Evolutionary conservation across 1,140 invertebrate genomes (phyloP).

Genomic region (Lordiphosa clarofinis): DNA sequence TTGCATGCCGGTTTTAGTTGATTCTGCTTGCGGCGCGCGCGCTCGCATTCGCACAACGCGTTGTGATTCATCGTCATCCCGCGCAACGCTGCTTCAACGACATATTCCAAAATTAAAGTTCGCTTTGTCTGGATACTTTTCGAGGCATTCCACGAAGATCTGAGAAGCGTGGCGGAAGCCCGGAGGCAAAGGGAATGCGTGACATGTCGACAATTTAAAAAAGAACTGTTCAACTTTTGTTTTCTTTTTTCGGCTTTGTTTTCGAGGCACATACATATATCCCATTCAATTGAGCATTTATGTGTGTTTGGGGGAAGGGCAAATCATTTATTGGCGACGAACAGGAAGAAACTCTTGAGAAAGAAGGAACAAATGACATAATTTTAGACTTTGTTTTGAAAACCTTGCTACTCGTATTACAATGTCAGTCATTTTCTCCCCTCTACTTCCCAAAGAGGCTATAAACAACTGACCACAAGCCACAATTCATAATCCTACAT

Average conservation of each 20-base stretch:
- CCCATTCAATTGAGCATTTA: not conserved
- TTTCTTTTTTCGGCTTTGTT: not conserved
- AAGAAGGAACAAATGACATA: no score
- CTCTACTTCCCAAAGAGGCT: no score
- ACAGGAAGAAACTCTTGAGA: no score
- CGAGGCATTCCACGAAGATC: conserved; percentile 12
- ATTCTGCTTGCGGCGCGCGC: conserved; percentile 5
- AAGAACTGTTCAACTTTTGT: conserved; percentile 6
- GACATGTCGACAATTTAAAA: not conserved
- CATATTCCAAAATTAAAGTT: conserved; percentile 40
- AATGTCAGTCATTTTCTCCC: no score
- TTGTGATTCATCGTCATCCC: conserved; percentile 29
- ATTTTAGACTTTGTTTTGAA: no score
- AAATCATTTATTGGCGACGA: not conserved
- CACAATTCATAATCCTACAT: conserved; percentile 8
- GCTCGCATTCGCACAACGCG: conserved; percentile 10
- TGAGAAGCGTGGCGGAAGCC: not conserved
- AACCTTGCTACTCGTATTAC: no score
- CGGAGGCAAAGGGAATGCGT: not conserved
- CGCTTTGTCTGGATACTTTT: conserved; percentile 6
- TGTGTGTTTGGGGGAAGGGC: not conserved
- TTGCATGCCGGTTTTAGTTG: conserved; percentile 47
- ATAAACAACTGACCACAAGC: conserved; percentile 10
- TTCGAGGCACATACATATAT: not conserved
- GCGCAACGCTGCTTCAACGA: conserved; percentile 9